Evolutionary conservation across 2,888 invertebrate genomes (phyloP).

Genomic region (Flexamia atlantica): DNA sequence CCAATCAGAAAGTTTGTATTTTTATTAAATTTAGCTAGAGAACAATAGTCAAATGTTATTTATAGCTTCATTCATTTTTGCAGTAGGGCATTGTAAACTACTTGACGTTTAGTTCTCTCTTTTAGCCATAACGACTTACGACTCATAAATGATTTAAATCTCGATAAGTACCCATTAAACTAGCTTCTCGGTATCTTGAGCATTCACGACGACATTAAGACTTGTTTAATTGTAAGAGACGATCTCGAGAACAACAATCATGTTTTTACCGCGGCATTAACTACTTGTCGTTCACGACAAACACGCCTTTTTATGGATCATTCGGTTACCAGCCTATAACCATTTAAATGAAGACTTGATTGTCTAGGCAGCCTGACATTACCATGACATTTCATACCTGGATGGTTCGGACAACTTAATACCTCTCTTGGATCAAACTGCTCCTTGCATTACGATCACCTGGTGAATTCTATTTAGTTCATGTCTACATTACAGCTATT

Average conservation of each 20-base stretch:
- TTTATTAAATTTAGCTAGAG: too few relatives aligned
- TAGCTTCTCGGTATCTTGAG: conserved; percentile 15
- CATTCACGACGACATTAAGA: conserved; percentile 8
- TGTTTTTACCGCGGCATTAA: conserved; percentile 31
- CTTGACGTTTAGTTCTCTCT: background rate
- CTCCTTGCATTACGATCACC: too few relatives aligned
- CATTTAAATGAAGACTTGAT: conserved; percentile 55
- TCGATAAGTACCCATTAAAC: conserved; percentile 12
- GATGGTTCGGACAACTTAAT: background rate
- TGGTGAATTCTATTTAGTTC: too few relatives aligned
- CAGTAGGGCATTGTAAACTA: too few relatives aligned
- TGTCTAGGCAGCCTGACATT: conserved; percentile 3
- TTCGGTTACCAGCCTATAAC: conserved; percentile 26
- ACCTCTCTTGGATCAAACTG: too few relatives aligned
- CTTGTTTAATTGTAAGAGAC: conserved; percentile 40
- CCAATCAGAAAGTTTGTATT: too few relatives aligned
- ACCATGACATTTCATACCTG: conserved; percentile 12
- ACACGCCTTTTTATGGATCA: conserved; percentile 49
- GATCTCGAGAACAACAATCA: conserved; percentile 27
- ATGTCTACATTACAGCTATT: too few relatives aligned
- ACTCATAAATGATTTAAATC: background rate
- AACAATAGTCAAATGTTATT: too few relatives aligned
- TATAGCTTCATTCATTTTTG: too few relatives aligned
- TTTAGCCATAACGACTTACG: background rate
- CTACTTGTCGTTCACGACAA: background rate